Evolutionary conservation across 2,888 invertebrate species (phyloP).

Genomic region (Ophioninae sp.): DNA sequence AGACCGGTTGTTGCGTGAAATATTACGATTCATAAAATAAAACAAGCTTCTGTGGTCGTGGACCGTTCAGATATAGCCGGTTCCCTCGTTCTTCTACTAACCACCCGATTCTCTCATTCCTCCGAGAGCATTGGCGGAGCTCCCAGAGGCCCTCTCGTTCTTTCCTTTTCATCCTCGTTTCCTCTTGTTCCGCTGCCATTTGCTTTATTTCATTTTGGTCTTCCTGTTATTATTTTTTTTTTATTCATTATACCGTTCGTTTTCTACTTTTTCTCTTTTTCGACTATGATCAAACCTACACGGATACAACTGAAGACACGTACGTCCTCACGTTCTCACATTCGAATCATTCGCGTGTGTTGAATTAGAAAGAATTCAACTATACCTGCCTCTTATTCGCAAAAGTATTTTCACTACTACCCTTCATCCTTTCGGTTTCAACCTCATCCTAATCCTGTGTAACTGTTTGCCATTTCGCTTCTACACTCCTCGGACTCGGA

Average conservation of each 20-base stretch:
- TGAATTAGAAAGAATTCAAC: slow-evolving; percentile 50
- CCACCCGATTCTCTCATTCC: slow-evolving; percentile 70
- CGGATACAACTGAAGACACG: slow-evolving; percentile 11
- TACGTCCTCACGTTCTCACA: slow-evolving; percentile 58
- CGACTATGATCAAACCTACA: slow-evolving; percentile 20
- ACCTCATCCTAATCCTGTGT: slow-evolving; percentile 59
- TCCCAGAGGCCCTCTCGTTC: slow-evolving; percentile 63
- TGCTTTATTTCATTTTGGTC: background rate
- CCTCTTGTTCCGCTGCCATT: background rate
- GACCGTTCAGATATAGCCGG: slow-evolving; percentile 76
- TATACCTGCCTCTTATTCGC: slow-evolving; percentile 24
- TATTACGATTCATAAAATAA: slow-evolving; percentile 81
- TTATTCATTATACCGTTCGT: slow-evolving; percentile 30
- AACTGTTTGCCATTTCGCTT: slow-evolving; percentile 51
- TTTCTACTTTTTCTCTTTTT: slow-evolving; percentile 52
- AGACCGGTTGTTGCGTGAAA: slow-evolving; percentile 81
- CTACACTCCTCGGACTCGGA: slow-evolving; percentile 47
- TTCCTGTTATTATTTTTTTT: slow-evolving; percentile 19
- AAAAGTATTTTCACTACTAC: slow-evolving; percentile 39
- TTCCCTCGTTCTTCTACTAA: slow-evolving; percentile 69
- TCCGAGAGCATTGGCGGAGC: slow-evolving; percentile 45
- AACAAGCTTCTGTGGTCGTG: slow-evolving; percentile 80
- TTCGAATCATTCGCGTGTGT: slow-evolving; percentile 36
- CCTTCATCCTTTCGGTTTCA: slow-evolving; percentile 15
- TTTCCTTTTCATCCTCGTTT: slow-evolving; percentile 48